Conservation (phyloP, 2,113 vertebrate genomes). For the Solenodon paradoxus region DNA sequence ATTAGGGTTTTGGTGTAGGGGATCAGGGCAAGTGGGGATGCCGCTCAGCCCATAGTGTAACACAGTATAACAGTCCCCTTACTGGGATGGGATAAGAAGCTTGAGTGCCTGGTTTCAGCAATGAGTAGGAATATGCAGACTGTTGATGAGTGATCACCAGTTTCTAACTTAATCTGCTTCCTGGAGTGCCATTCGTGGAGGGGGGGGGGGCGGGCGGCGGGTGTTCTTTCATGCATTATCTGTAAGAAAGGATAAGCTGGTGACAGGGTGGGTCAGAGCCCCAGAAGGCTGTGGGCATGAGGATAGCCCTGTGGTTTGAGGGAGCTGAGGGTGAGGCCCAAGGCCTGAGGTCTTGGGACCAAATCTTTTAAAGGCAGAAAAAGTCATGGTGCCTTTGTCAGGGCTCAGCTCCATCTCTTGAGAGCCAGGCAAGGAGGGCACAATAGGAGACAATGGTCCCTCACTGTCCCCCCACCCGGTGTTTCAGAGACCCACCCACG, state of each 20-base stretch:
- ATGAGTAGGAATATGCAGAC: no score
- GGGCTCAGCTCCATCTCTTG: background rate
- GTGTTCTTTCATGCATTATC: background rate
- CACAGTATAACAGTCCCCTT: no score
- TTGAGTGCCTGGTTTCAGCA: background rate
- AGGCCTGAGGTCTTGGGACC: background rate
- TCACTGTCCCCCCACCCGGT: rapidly evolving
- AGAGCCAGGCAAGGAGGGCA: background rate
- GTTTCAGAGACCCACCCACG: background rate
- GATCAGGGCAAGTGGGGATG: no score
- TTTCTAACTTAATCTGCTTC: background rate
- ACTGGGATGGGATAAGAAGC: background rate
- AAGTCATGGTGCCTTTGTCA: background rate
- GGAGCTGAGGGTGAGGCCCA: background rate
- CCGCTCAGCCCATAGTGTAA: no score
- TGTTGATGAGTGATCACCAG: background rate
- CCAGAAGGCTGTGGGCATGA: background rate
- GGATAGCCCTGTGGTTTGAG: background rate
- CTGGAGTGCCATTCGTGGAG: background rate
- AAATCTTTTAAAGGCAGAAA: background rate
- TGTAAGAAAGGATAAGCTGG: background rate
- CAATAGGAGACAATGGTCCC: background rate
- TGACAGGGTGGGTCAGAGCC: background rate
- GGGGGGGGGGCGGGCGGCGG: background rate
- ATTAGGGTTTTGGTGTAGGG: no score